These are phyloP conservation scores for Melanocharis versteri DNA, from an alignment of 2,113 vertebrate species.

Conservation along the genomic window DNA sequence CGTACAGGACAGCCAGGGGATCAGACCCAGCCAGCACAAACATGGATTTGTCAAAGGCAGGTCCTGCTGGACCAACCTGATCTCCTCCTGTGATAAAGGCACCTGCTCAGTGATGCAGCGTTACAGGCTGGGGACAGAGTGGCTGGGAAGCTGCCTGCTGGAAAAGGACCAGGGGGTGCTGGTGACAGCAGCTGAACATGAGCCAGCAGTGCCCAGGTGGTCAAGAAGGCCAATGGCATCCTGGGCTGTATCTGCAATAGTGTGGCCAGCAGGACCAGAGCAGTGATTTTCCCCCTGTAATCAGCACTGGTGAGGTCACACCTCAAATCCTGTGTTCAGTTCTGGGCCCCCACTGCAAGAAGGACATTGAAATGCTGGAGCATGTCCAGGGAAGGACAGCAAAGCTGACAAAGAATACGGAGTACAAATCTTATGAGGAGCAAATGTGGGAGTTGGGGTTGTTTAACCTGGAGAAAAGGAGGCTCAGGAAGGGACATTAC, in stretches of 20 bases:
- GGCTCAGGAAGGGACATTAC: not conserved
- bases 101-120: not conserved
- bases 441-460: not conserved
- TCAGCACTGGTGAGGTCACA: not conserved
- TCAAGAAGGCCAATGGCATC: not conserved
- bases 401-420: not conserved
- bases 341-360: not conserved
- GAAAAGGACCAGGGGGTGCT: not conserved
- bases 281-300: not conserved
- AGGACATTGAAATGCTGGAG: not conserved
- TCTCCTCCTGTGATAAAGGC: not conserved
- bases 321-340: not conserved
- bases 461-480: not conserved
- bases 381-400: not conserved
- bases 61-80: not conserved
- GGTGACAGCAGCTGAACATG: not conserved
- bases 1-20: not conserved
- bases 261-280: not conserved
- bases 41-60: not conserved
- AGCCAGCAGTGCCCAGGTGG: not conserved
- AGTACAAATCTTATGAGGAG: not conserved
- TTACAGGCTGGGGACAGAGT: not conserved
- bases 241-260: not conserved
- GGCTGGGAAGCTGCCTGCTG: not conserved
- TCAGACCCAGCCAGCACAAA: not conserved